Conservation (phyloP, 2,113 vertebrate genomes). For the Pelodiscus sinensis region DNA sequence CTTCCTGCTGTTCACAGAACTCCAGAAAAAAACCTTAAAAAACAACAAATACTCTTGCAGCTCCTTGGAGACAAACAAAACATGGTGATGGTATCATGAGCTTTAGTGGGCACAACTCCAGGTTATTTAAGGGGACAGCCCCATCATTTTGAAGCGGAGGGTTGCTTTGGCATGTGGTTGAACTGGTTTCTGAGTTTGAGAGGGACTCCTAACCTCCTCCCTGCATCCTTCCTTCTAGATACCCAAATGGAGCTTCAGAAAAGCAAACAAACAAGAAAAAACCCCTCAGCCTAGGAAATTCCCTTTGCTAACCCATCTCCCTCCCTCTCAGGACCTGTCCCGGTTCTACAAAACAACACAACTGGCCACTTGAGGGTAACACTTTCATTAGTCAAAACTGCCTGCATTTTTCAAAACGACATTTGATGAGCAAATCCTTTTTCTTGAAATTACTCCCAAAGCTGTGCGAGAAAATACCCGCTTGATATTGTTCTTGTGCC, state of each 20-base stretch:
- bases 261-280: background rate
- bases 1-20: background rate
- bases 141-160: background rate
- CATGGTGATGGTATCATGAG: no score
- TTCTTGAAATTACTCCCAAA: background rate
- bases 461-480: background rate
- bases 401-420: background rate
- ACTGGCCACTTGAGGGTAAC: slow-evolving; percentile 1
- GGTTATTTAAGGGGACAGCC: background rate
- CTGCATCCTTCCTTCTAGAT: background rate
- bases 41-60: no score
- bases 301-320: background rate
- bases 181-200: background rate
- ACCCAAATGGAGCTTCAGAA: slow-evolving; percentile 26
- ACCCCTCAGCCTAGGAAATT: slow-evolving; percentile 39
- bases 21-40: no score
- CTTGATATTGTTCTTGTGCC: background rate
- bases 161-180: background rate
- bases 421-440: slow-evolving; percentile 11
- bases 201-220: slow-evolving; percentile 11
- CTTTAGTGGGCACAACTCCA: background rate
- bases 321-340: slow-evolving; percentile 10
- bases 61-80: no score
- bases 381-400: background rate
- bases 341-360: background rate